Evolutionary conservation across 2,888 invertebrate genomes (phyloP), one percentile per base, ranked within the genome.

Genomic region (Caenorhabditis sp.): DNA sequence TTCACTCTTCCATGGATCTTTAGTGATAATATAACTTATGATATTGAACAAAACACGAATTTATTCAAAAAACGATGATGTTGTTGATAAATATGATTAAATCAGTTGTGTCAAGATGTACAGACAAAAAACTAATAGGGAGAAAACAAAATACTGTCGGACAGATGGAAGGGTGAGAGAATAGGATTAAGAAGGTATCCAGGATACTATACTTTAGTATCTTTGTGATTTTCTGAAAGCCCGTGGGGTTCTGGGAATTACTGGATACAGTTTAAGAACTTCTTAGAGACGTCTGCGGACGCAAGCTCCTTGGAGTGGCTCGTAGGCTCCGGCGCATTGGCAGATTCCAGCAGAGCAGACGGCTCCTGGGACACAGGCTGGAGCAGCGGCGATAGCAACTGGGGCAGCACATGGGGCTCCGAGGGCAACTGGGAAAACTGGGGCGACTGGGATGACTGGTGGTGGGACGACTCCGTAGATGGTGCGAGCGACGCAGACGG

Each of bases 401-500:
- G 84, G 74, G 41, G 85, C 73, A 61, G 80, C 82, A 64, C 88
- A 88, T 54, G 89, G 88, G 38, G 88, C 87, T 75, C 89, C 88
- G 47, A 85, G 87, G 26, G 88, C 87, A 61, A 86, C 73, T 72
- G 81, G 82, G 16, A 81, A 66, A 54, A 80, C 76, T 54, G 86
- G 87, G 31, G 82, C 84, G 16, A 85, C 87, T 56, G 89, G 86
- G 54, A 84, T 82, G 47, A 85, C 85, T 41, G 88, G 89, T 61
- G 89, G 89, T 26, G 90, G 88, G 54, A 90, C 88, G 80, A 90
- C 87, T 26, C 90, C 91, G 88, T 91, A 91, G 85, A 91, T 87
- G 81, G 90, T 91, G 47, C 91, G 85, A 56, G 90, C 88, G 58
- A 91, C 91, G 77, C 91, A 91, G 76, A 91, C 91, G 68, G 91